phyloP scores from a whole-genome alignment of 2,888 invertebrate species.

The Diploptera punctata region DNA sequence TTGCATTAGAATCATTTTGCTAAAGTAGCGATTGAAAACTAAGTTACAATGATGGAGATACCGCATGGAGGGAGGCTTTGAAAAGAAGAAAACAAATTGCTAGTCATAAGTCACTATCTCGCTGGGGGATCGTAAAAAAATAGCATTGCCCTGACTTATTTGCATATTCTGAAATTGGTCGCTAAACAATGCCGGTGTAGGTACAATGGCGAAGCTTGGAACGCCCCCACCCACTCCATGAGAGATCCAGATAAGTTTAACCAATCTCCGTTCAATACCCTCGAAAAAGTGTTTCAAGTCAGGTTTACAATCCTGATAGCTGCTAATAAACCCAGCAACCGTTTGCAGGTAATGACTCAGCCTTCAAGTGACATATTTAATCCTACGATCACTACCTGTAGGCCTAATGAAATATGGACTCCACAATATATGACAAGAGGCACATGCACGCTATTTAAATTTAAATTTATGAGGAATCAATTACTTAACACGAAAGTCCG shows the following conservation, averaged over 20 bases:
- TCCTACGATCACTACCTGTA: no score
- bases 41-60: not conserved
- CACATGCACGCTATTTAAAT: no score
- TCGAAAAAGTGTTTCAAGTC: constrained; percentile 23
- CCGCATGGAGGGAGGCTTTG: not conserved
- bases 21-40: not conserved
- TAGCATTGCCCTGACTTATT: constrained; percentile 20
- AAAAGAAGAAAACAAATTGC: constrained; percentile 15
- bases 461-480: no score
- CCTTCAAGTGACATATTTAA: no score
- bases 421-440: no score
- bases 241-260: constrained; percentile 14
- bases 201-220: constrained; percentile 9
- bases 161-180: constrained; percentile 38
- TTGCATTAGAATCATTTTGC: not conserved
- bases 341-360: not conserved
- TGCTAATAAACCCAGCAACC: constrained; percentile 21
- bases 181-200: constrained; percentile 36
- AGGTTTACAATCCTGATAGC: constrained; percentile 17
- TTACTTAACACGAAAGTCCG: no score
- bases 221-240: not conserved
- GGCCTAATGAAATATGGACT: no score
- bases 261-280: constrained; percentile 34
- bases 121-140: not conserved
- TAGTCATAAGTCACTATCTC: constrained; percentile 16